These are phyloP conservation scores for Brassicogethes aeneus DNA, from an alignment of 2,888 invertebrate species.

Conservation along the genomic window DNA sequence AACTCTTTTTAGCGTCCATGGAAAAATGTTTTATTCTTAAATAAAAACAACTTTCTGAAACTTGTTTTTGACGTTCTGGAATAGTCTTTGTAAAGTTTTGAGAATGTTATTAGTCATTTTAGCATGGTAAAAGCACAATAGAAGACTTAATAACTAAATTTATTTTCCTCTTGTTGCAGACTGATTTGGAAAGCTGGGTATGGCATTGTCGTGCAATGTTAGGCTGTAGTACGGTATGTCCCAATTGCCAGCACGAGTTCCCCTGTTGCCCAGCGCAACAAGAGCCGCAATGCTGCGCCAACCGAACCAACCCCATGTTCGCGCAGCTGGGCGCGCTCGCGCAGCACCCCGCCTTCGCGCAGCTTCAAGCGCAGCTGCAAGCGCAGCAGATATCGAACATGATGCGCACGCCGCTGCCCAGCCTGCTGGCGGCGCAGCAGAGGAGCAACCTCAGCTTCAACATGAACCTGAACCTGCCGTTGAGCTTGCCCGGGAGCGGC, in stretches of 20 bases:
- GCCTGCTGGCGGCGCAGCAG: background rate
- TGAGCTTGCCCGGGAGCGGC: constrained; percentile 15
- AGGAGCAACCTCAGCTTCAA: background rate
- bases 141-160: too few species aligned
- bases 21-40: too few species aligned
- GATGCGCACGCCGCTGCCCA: constrained; percentile 1
- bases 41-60: too few species aligned
- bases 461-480: constrained; percentile 1
- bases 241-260: constrained; percentile 61
- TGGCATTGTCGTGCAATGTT: constrained; percentile 42
- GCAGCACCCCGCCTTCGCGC: constrained; percentile 14
- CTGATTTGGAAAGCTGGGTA: constrained; percentile 27
- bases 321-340: constrained; percentile 26
- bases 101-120: too few species aligned
- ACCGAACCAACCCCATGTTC: constrained; percentile 19
- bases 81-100: too few species aligned
- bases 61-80: too few species aligned
- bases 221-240: constrained; percentile 53
- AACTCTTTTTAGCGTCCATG: too few species aligned
- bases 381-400: constrained; percentile 32
- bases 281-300: constrained; percentile 9
- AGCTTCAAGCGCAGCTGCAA: constrained; percentile 22
- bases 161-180: constrained; percentile 29
- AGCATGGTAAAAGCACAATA: too few species aligned
- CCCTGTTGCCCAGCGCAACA: constrained; percentile 35